A percentile compares a stretch with the other conserved stretches of the same genome.
Conservation (phyloP, 2,888 invertebrate genomes). For the Drosophila paramelanica region DNA sequence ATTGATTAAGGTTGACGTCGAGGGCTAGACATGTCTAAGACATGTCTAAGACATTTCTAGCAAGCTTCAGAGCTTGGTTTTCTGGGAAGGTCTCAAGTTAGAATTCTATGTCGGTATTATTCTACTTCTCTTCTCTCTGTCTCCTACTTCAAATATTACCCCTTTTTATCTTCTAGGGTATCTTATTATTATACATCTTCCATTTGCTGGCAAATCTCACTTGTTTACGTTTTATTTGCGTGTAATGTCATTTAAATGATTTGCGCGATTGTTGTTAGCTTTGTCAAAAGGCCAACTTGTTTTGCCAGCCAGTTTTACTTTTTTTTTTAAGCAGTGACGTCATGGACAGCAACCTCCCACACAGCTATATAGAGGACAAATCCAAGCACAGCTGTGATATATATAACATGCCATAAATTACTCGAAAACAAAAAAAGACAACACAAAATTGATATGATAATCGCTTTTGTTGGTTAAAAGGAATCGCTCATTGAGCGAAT, state of each 20-base stretch:
- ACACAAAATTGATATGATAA: slow-evolving; percentile 39
- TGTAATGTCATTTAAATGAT: slow-evolving; percentile 81
- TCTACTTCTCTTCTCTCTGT: too few relatives aligned
- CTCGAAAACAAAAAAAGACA: neutral
- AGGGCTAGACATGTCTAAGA: slow-evolving; percentile 12
- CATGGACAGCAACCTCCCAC: slow-evolving; percentile 69
- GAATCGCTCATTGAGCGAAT: slow-evolving; percentile 44
- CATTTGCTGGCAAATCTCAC: slow-evolving; percentile 18
- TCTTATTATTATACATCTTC: neutral
- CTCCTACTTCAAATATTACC: neutral
- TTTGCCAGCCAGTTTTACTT: slow-evolving; percentile 51
- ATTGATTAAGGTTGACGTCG: slow-evolving; percentile 19
- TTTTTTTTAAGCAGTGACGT: slow-evolving; percentile 61
- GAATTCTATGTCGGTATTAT: neutral
- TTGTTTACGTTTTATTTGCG: slow-evolving; percentile 68
- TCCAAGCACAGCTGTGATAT: slow-evolving; percentile 49
- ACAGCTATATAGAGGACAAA: slow-evolving; percentile 18
- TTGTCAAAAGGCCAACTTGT: slow-evolving; percentile 75
- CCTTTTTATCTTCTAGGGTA: slow-evolving; percentile 26
- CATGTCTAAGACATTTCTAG: slow-evolving; percentile 9
- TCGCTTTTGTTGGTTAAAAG: slow-evolving; percentile 37
- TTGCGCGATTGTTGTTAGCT: slow-evolving; percentile 63
- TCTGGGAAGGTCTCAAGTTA: neutral
- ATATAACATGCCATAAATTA: slow-evolving; percentile 71
- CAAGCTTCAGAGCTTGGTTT: neutral